A percentile compares a stretch with the other conserved stretches of the same genome.
These are phyloP conservation scores for Leptopterna dolabrata DNA, from an alignment of 2,888 invertebrate genomes.

Conservation along the genomic window DNA sequence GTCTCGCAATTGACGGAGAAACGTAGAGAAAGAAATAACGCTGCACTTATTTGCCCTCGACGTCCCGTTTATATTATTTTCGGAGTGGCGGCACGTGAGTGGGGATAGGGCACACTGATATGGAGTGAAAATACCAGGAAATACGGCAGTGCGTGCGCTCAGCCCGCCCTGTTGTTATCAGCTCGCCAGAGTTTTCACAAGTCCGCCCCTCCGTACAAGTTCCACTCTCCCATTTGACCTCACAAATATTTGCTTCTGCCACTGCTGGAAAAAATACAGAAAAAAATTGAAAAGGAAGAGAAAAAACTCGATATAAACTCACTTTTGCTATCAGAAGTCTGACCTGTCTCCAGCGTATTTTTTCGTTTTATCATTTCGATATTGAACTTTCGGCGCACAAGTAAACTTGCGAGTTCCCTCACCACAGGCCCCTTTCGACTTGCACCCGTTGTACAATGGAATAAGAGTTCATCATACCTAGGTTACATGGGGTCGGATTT, in stretches of 20 bases:
- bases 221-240: not conserved
- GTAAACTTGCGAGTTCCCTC: too few relatives aligned
- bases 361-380: too few relatives aligned
- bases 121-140: not conserved
- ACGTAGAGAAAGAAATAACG: too few relatives aligned
- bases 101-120: not conserved
- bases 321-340: not conserved
- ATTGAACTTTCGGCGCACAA: too few relatives aligned
- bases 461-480: too few relatives aligned
- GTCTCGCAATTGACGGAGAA: too few relatives aligned
- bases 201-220: not conserved
- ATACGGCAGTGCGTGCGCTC: constrained; percentile 7
- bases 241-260: not conserved
- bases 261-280: not conserved
- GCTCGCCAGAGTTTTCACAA: not conserved
- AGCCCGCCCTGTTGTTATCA: not conserved
- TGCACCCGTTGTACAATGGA: too few relatives aligned
- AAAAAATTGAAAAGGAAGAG: not conserved
- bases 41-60: too few relatives aligned
- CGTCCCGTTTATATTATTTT: too few relatives aligned
- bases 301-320: not conserved
- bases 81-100: too few relatives aligned
- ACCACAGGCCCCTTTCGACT: too few relatives aligned
- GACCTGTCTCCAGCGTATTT: not conserved
- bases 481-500: too few relatives aligned